Evolutionary conservation across 2,797 vertebrate genomes (phyloP), one percentile per base, ranked within the genome.

Genomic region (Gambusia yucatana): DNA sequence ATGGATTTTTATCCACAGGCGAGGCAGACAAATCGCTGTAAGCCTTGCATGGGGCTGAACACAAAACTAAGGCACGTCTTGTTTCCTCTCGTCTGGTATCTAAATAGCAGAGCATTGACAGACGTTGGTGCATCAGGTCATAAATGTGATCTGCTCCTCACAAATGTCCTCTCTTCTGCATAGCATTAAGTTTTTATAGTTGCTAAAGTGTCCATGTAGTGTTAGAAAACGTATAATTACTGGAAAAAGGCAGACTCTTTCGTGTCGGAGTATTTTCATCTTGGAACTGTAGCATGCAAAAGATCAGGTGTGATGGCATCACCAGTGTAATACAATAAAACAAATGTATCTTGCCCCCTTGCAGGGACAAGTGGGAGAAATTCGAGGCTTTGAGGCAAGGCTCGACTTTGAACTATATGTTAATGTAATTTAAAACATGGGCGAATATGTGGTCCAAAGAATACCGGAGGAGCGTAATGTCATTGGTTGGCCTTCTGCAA

Each of bases 31-130:
- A 16, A 25, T 16, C 25, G 43, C 67, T 70, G 25, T 44, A 44
- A 28, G 67, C 39, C 65, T 69, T 69, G 65, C 43, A 69, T n/a
- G 39, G 13, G 39, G 36, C 14, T 70, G 41, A 70, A 70, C 67
- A 16, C 65, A 43, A 44, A 70, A n/a, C 41, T n/a, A 28, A 70
- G 11, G 41, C 22, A 44, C 11, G 41, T 44, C 67, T 44, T 44
- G 67, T 70, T 70, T 70, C 44, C 67, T 70, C 25, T 44, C 25
- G 1, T 43, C 41, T 70, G 25, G 11, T 16, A 3, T 70, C 43
- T 70, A 11, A 44, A 70, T 44, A 44, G 67, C 67, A 16, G 41
- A 16, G 22, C 8, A 44, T 44, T 25, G 16, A 44, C 44, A 17
- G 67, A 70, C 44, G 67, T 70, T 28, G 22, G 14, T 44, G 41